phyloP scores from a whole-genome alignment of 2,888 invertebrate genomes.

The Drosophila sordidula region DNA sequence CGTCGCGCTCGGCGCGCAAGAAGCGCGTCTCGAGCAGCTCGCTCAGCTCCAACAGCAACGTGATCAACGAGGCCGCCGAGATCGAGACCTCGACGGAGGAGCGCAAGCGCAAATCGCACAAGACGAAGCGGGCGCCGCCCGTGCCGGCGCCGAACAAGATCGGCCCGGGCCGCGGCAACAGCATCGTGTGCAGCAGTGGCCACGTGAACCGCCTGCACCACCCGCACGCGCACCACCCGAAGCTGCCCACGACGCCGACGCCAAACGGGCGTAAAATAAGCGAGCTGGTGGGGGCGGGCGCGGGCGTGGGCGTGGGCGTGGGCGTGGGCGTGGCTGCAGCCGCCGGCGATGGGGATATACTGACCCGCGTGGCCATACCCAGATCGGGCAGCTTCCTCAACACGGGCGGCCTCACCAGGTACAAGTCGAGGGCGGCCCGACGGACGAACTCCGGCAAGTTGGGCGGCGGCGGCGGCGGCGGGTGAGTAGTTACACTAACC shows the following conservation, averaged over 20 bases:
- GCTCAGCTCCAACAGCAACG: slow-evolving; percentile 87
- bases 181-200: slow-evolving; percentile 67
- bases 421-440: slow-evolving; percentile 87
- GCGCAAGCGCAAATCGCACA: slow-evolving; percentile 87
- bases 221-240: slow-evolving; percentile 47
- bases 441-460: slow-evolving; percentile 82
- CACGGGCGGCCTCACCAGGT: slow-evolving; percentile 91
- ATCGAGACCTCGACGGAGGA: slow-evolving; percentile 85
- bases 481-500: slow-evolving; percentile 71
- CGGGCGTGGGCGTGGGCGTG: slow-evolving; percentile 1
- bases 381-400: slow-evolving; percentile 94
- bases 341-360: slow-evolving; percentile 91
- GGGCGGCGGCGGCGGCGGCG: slow-evolving; percentile 84
- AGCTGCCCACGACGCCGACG: slow-evolving; percentile 47
- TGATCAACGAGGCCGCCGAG: slow-evolving; percentile 85
- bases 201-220: slow-evolving; percentile 60
- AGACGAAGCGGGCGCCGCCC: slow-evolving; percentile 87
- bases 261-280: slow-evolving; percentile 39
- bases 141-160: slow-evolving; percentile 83
- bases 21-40: slow-evolving; percentile 89
- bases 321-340: slow-evolving; percentile 84
- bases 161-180: slow-evolving; percentile 35
- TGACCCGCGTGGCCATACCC: slow-evolving; percentile 94
- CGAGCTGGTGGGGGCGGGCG: slow-evolving; percentile 28
- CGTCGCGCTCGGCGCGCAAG: slow-evolving; percentile 90